Evolutionary conservation across 2,797 vertebrate species (phyloP).

Genomic region (Sandelia bainsii): DNA sequence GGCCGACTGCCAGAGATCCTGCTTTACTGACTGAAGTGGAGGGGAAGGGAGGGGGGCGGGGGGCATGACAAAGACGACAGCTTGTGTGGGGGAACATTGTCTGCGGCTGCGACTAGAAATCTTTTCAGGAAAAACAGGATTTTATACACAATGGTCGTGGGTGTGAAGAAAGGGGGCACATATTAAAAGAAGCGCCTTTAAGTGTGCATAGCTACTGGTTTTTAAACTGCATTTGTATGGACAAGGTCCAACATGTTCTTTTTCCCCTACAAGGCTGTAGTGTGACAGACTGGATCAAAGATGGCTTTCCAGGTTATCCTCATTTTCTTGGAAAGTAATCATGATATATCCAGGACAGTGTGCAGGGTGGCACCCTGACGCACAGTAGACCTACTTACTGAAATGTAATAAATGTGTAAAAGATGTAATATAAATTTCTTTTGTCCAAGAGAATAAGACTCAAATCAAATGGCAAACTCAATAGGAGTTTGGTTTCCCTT

Average conservation of each 20-base stretch:
- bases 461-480: constrained; percentile 14
- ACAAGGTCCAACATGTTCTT: constrained; percentile 79
- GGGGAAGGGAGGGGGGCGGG: constrained; percentile 43
- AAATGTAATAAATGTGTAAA: constrained; percentile 38
- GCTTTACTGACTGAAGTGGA: constrained; percentile 79
- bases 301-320: constrained; percentile 80
- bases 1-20: constrained; percentile 82
- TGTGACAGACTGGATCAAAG: constrained; percentile 82
- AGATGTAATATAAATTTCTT: constrained; percentile 16
- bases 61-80: constrained; percentile 85
- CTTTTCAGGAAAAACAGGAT: constrained; percentile 87
- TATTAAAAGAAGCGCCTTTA: constrained; percentile 85
- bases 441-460: background rate
- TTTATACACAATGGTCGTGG: constrained; percentile 87
- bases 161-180: constrained; percentile 86
- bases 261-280: constrained; percentile 66
- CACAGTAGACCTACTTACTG: constrained; percentile 47
- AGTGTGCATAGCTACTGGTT: constrained; percentile 79
- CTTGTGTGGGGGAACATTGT: constrained; percentile 88
- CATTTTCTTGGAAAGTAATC: constrained; percentile 76
- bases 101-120: constrained; percentile 85
- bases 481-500: constrained; percentile 34
- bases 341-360: constrained; percentile 73
- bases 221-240: constrained; percentile 83
- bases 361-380: constrained; percentile 60